phyloP scores from a whole-genome alignment of 1,140 invertebrate genomes.

The Meteorus sp. region DNA sequence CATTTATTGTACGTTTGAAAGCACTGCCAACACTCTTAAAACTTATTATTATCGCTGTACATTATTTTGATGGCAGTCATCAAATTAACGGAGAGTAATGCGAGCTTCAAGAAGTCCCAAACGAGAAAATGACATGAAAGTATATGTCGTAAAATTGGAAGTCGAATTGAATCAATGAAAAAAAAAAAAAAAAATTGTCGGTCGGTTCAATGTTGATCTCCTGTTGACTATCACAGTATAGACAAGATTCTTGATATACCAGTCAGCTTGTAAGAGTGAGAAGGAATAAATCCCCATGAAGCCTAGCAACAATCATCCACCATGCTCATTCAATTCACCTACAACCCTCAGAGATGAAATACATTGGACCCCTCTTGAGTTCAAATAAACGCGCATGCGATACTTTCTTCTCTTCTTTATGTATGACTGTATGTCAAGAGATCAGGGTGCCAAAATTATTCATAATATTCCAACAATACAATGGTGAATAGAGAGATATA shows the following conservation, averaged over 20 bases:
- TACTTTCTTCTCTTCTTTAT: too few relatives aligned
- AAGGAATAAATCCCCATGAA: neutral
- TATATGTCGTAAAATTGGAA: too few relatives aligned
- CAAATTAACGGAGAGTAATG: constrained; percentile 30
- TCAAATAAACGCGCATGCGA: too few relatives aligned
- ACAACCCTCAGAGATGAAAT: constrained; percentile 1
- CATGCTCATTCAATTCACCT: constrained; percentile 1
- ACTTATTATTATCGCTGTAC: constrained; percentile 27
- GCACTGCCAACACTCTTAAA: too few relatives aligned
- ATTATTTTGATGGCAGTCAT: constrained; percentile 33
- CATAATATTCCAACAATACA: constrained; percentile 6
- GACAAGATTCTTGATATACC: constrained; percentile 5
- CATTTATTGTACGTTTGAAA: too few relatives aligned
- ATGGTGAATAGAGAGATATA: neutral
- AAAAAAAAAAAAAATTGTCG: neutral
- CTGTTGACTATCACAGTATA: too few relatives aligned
- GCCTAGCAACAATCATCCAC: neutral
- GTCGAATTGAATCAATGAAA: neutral
- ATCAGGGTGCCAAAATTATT: constrained; percentile 16
- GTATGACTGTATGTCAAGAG: neutral
- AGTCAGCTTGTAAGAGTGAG: neutral
- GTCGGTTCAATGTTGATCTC: too few relatives aligned
- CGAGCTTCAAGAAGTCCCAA: constrained; percentile 16
- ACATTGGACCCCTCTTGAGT: neutral
- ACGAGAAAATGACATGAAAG: neutral